Evolutionary conservation across 2,797 vertebrate species (phyloP).

Genomic region (Ceryle rudis): DNA sequence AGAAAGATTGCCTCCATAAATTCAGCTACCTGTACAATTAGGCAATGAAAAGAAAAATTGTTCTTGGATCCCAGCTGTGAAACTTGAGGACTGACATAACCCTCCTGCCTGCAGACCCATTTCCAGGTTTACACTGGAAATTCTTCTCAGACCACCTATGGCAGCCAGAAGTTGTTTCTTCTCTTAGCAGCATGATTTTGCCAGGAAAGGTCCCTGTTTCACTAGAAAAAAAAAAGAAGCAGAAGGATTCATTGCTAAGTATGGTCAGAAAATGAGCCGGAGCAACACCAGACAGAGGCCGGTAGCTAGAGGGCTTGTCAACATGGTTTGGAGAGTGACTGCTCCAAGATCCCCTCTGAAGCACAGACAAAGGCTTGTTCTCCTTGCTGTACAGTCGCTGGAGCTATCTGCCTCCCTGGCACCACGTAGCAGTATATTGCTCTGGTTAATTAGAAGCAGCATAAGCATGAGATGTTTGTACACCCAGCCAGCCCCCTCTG

Average conservation of each 20-base stretch:
- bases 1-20: not conserved
- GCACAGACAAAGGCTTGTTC: not conserved
- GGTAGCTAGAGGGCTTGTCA: not conserved
- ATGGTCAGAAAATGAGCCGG: not conserved
- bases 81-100: not conserved
- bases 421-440: not conserved
- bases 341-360: not conserved
- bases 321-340: not conserved
- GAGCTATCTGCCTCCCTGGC: not conserved
- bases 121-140: not conserved
- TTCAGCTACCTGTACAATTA: not conserved
- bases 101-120: not conserved
- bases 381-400: not conserved
- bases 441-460: not conserved
- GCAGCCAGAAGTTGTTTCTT: not conserved
- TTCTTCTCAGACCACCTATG: not conserved
- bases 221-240: not conserved
- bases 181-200: not conserved
- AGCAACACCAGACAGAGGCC: rapidly evolving
- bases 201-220: not conserved
- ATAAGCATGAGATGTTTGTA: not conserved
- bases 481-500: not conserved
- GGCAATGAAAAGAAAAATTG: not conserved
- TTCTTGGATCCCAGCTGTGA: not conserved
- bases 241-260: not conserved